Base-by-base conservation (phyloP, 2,797 vertebrate genomes). In the Ctenosaura bakeri region DNA sequence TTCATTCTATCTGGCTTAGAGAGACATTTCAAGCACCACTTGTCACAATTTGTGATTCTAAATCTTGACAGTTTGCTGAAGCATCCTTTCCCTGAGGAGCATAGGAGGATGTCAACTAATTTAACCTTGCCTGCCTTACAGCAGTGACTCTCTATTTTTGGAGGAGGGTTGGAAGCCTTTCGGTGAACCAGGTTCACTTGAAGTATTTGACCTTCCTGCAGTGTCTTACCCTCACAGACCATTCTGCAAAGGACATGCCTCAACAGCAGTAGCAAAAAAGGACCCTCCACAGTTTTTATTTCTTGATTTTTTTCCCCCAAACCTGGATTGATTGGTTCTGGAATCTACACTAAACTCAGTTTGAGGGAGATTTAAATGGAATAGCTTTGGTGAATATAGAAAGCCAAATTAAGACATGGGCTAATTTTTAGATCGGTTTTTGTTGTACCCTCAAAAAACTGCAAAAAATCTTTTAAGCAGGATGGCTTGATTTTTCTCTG, bases 51-150 rank as follows among this genome's bases (percentile, higher is more conserved):
- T 83, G 85, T 87, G 83, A 71, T 91, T 91, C 88, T 86, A 91
- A 89, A 87, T 91, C 84, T 83, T 77, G 90, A 89, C 78, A 91
- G 87, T 89, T 86, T 83, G 46, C 84, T 89, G 90, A 91, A 89
- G 69, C 78, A 91, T 89, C 84, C 46, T 86, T 82, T 91, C 88
- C 71, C 59, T 1, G 12, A 78, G 77, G 83, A 89, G 74, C 62
- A 83, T 29, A 52, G 69, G 71, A 69, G 14, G 83, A 83, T 89
- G 87, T 77, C 87, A 86, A 77, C 83, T 82, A 83, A 86, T 91
- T 91, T 86, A 91, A 89, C 88, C 83, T 86, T 89, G 46, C 71
- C 62, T 90, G 80, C 81, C 85, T 87, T 78, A n/a, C 74, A 78
- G 85, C 85, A 69, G 26, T 78, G 73, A 78, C 59, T 78, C 77